Evolutionary conservation across 2,888 invertebrate species (phyloP).

Genomic region (Chromoteleia sp.): DNA sequence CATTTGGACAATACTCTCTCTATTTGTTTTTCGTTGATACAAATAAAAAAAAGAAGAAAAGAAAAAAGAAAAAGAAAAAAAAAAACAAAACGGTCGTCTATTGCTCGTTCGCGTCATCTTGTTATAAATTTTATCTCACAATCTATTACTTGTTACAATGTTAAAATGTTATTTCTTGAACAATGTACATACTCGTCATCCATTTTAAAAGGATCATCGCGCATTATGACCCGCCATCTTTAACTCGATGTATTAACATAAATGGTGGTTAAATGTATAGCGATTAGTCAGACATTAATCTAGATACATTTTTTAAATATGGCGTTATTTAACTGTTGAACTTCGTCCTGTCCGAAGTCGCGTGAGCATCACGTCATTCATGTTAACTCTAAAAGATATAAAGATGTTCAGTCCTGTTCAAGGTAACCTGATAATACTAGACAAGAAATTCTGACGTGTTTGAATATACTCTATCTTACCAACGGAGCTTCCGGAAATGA

Average conservation of each 20-base stretch:
- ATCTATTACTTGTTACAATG: conserved; percentile 45
- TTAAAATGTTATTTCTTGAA: conserved; percentile 37
- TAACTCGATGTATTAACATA: conserved; percentile 58
- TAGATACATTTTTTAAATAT: conserved; percentile 58
- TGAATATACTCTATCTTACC: conserved; percentile 35
- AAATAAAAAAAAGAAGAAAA: no score
- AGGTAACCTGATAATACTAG: conserved; percentile 21
- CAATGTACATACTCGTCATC: conserved; percentile 44
- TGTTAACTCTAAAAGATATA: conserved; percentile 36
- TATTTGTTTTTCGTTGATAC: neutral
- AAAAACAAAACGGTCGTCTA: conserved; percentile 4
- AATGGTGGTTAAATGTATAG: conserved; percentile 51
- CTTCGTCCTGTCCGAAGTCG: conserved; percentile 20
- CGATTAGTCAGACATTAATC: conserved; percentile 30
- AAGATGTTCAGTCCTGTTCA: conserved; percentile 34
- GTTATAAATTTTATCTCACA: conserved; percentile 43
- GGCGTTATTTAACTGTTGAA: conserved; percentile 36
- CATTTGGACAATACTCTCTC: neutral
- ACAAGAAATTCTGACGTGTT: conserved; percentile 42
- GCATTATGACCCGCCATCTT: conserved; percentile 27
- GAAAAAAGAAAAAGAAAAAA: neutral
- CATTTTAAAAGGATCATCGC: conserved; percentile 19
- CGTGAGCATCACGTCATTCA: conserved; percentile 14
- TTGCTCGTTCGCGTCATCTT: conserved; percentile 33
- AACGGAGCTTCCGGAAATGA: conserved; percentile 65